These are phyloP conservation scores for Sericinus montela DNA, from an alignment of 2,888 invertebrate species.

Conservation along the genomic window DNA sequence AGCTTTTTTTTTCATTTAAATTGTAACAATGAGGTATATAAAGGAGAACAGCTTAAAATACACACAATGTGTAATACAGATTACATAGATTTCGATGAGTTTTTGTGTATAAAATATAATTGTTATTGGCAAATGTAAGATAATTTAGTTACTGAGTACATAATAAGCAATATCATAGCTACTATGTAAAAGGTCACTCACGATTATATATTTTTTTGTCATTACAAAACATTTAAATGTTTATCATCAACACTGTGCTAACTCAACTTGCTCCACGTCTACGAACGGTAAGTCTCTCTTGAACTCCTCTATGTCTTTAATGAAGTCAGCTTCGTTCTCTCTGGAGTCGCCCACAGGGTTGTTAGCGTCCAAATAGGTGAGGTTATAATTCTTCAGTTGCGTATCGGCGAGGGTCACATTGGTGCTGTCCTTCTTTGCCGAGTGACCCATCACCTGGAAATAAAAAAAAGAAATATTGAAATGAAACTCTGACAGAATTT, in stretches of 20 bases:
- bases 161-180: too few species aligned
- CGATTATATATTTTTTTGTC: too few species aligned
- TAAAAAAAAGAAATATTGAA: neutral
- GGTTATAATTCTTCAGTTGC: slow-evolving; percentile 34
- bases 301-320: slow-evolving; percentile 47
- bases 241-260: slow-evolving; percentile 45
- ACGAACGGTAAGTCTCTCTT: slow-evolving; percentile 42
- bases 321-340: slow-evolving; percentile 46
- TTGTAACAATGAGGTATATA: too few species aligned
- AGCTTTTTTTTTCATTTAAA: too few species aligned
- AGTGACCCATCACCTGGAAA: slow-evolving; percentile 57
- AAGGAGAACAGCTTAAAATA: too few species aligned
- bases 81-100: too few species aligned
- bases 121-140: too few species aligned
- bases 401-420: slow-evolving; percentile 21
- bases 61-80: too few species aligned
- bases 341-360: slow-evolving; percentile 40
- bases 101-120: too few species aligned
- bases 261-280: slow-evolving; percentile 38
- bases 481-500: neutral
- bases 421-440: slow-evolving; percentile 30
- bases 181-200: too few species aligned
- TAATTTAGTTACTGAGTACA: too few species aligned
- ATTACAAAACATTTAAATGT: too few species aligned
- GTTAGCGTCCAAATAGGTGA: slow-evolving; percentile 45